Conservation (phyloP, 2,888 invertebrate genomes). For the Sinopyrophorus schimmeli region DNA sequence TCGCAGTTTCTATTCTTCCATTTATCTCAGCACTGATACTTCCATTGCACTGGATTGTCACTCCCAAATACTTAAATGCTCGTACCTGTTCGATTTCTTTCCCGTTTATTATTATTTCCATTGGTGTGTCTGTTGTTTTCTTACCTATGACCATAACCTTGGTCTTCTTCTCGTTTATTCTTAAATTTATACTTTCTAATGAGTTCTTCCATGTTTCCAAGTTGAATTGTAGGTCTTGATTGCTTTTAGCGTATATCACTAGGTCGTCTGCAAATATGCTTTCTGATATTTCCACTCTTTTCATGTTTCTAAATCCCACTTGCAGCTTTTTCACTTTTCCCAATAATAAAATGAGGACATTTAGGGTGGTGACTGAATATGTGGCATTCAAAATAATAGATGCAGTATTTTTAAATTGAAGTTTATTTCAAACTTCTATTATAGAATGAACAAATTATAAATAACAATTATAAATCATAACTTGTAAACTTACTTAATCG, state of each 20-base stretch:
- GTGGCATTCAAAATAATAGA: too few relatives aligned
- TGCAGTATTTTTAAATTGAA: too few relatives aligned
- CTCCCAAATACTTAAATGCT: slow-evolving; percentile 5
- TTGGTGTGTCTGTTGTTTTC: too few relatives aligned
- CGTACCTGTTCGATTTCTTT: slow-evolving; percentile 1
- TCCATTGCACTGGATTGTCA: not conserved
- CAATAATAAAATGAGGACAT: too few relatives aligned
- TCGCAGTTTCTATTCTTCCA: slow-evolving; percentile 1
- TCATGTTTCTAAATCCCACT: not conserved
- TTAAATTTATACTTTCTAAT: not conserved
- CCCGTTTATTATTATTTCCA: too few relatives aligned
- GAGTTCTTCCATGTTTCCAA: not conserved
- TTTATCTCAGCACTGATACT: not conserved
- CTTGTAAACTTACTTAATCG: too few relatives aligned
- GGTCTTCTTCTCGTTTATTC: not conserved
- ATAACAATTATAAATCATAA: too few relatives aligned
- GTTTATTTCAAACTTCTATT: too few relatives aligned
- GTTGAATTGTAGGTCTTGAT: not conserved
- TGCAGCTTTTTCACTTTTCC: not conserved
- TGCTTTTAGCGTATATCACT: not conserved
- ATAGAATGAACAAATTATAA: too few relatives aligned
- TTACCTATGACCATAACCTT: slow-evolving; percentile 5
- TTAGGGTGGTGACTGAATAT: too few relatives aligned
- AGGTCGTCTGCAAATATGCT: slow-evolving; percentile 1
- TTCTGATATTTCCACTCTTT: not conserved